Conservation (phyloP, 2,113 vertebrate species). For the Mola mola region DNA sequence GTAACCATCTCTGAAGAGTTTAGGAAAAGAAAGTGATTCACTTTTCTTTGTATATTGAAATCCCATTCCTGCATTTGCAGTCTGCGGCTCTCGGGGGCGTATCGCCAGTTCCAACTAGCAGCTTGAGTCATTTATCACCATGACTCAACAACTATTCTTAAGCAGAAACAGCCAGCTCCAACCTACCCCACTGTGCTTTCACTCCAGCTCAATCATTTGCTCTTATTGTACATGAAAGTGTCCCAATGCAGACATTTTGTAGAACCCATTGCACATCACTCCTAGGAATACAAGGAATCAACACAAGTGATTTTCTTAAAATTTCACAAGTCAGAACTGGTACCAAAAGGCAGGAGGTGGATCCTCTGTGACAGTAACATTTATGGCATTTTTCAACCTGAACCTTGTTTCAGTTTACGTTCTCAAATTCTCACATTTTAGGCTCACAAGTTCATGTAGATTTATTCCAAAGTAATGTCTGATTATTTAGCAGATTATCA, state of each 20-base stretch:
- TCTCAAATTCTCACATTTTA: no score
- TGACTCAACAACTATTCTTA: slow-evolving; percentile 70
- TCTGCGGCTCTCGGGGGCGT: slow-evolving; percentile 43
- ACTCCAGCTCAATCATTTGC: slow-evolving; percentile 44
- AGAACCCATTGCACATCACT: slow-evolving; percentile 4
- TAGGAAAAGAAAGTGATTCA: slow-evolving; percentile 18
- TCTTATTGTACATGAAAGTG: slow-evolving; percentile 35
- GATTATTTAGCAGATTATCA: no score
- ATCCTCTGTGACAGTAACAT: no score
- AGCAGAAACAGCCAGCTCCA: slow-evolving; percentile 56
- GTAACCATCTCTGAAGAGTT: slow-evolving; percentile 22
- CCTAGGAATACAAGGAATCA: neutral
- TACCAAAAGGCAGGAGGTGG: no score
- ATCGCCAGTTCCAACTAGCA: slow-evolving; percentile 49
- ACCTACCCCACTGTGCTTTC: slow-evolving; percentile 38
- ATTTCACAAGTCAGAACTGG: no score
- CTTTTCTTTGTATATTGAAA: slow-evolving; percentile 38
- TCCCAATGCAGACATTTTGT: slow-evolving; percentile 36
- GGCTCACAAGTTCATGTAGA: no score
- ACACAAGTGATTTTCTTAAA: no score
- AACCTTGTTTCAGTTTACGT: no score
- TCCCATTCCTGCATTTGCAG: slow-evolving; percentile 25
- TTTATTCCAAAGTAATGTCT: no score
- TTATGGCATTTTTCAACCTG: no score
- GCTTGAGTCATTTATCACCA: slow-evolving; percentile 69